phyloP scores from a whole-genome alignment of 1,140 invertebrate species.

The Palaemon carinicauda region DNA sequence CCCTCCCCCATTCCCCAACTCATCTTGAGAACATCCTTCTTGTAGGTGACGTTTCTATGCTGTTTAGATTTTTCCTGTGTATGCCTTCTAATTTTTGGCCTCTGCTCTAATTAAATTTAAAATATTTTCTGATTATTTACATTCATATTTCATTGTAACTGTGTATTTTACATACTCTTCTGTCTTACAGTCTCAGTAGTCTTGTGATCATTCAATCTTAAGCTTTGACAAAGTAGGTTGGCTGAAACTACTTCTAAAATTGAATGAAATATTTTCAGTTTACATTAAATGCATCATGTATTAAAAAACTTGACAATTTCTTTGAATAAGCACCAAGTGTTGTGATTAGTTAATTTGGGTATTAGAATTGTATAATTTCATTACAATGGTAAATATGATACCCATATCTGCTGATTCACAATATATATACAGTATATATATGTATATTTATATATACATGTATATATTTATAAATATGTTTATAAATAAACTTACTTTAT shows the following conservation, averaged over 20 bases:
- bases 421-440: no score
- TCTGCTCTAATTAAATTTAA: slow-evolving; percentile 24
- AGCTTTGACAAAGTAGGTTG: slow-evolving; percentile 17
- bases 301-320: no score
- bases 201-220: neutral
- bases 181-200: slow-evolving; percentile 24
- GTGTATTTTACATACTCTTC: slow-evolving; percentile 6
- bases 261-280: neutral
- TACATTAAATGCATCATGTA: no score
- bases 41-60: slow-evolving; percentile 12
- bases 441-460: no score
- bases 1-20: neutral
- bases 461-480: no score
- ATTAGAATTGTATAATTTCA: no score
- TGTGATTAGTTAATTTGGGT: no score
- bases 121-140: slow-evolving; percentile 27
- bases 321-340: no score
- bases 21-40: neutral
- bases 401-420: no score
- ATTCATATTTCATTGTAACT: slow-evolving; percentile 3
- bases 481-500: neutral
- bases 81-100: neutral
- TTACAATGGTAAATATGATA: no score
- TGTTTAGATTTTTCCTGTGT: neutral
- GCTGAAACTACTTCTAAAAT: slow-evolving; percentile 6